phyloP scores from a whole-genome alignment of 1,140 invertebrate genomes.

The Nebria ingens region DNA sequence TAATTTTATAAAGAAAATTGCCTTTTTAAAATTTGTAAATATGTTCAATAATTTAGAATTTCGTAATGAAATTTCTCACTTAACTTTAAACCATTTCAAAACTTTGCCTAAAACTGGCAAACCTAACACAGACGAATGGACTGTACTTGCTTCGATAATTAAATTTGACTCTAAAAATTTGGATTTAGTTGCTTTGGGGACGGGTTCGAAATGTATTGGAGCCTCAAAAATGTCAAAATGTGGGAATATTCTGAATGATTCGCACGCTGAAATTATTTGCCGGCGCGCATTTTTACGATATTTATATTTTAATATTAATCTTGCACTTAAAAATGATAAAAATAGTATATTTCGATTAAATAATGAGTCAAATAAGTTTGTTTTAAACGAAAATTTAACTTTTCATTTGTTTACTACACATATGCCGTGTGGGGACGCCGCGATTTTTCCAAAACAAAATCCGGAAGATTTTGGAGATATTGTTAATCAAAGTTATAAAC shows the following conservation, averaged over 20 bases:
- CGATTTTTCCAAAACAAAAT: conserved; percentile 60
- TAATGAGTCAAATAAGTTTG: conserved; percentile 32
- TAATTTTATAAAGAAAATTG: conserved; percentile 16
- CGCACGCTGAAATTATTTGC: conserved; percentile 83
- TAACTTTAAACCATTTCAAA: conserved; percentile 50
- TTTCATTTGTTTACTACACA: conserved; percentile 85
- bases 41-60: conserved; percentile 13
- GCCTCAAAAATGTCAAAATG: conserved; percentile 49
- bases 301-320: conserved; percentile 53
- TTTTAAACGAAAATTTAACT: conserved; percentile 46
- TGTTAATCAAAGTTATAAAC: no score
- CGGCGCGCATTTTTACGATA: conserved; percentile 72
- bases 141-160: conserved; percentile 65
- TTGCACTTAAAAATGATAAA: conserved; percentile 27
- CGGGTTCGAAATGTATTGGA: conserved; percentile 87
- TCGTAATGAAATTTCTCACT: conserved; percentile 37
- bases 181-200: conserved; percentile 61
- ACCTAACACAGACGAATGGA: conserved; percentile 73
- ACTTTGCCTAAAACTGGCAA: conserved; percentile 70
- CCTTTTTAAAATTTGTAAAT: conserved; percentile 10
- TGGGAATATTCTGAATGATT: conserved; percentile 74
- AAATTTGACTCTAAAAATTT: conserved; percentile 35
- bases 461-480: conserved; percentile 29
- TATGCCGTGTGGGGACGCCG: conserved; percentile 88
- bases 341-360: conserved; percentile 32